These are phyloP conservation scores for Plectrocnemia conspersa DNA, from an alignment of 1,140 invertebrate species.

Conservation along the genomic window DNA sequence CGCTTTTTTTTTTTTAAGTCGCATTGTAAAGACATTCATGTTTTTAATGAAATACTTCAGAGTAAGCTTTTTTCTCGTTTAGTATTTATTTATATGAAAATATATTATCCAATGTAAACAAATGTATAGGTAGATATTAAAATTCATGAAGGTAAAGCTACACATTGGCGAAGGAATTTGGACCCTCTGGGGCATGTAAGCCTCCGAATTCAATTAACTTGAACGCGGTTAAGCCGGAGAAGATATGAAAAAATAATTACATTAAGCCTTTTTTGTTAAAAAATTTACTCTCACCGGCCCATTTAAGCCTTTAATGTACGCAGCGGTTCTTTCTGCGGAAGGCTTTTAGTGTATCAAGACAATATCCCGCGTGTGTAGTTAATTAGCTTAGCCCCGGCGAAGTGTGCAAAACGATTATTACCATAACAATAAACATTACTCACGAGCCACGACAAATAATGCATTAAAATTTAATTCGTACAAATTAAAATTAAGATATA, in stretches of 20 bases:
- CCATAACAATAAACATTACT: background rate
- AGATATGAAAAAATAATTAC: conserved; percentile 18
- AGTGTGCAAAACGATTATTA: background rate
- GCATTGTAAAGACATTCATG: no score
- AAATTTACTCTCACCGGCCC: conserved; percentile 16
- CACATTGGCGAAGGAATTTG: conserved; percentile 16
- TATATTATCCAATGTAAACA: no score
- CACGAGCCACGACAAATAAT: no score
- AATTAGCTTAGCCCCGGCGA: background rate
- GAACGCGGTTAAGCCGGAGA: conserved; percentile 21
- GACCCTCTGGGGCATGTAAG: conserved; percentile 20
- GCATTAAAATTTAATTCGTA: no score
- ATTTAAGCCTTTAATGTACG: conserved; percentile 17
- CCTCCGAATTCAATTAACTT: conserved; percentile 29
- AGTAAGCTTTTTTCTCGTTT: no score
- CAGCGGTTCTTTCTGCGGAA: background rate
- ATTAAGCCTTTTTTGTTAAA: conserved; percentile 14
- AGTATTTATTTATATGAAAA: no score
- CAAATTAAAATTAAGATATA: no score
- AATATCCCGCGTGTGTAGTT: background rate
- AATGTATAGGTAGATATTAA: no score
- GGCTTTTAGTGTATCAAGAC: conserved; percentile 4
- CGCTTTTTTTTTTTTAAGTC: no score
- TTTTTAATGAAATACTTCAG: no score
- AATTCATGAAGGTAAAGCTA: no score